Evolutionary conservation across 23 tunicate genomes (phyloP), one percentile per base, ranked within the genome.

Genomic region (Pegea sp.): DNA sequence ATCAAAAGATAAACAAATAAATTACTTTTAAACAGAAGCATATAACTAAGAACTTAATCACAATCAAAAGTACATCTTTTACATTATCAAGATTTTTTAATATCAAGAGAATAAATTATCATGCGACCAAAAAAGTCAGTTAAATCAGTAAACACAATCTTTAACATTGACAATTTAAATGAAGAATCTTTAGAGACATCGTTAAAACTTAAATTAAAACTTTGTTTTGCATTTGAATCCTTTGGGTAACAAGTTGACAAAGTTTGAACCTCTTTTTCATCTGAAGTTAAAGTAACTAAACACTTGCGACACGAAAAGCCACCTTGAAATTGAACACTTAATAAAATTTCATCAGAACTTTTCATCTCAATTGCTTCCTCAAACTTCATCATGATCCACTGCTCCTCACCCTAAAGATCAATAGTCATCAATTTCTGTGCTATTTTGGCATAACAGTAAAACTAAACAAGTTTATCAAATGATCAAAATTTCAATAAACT

Each of bases 311-410:
- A 78, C 24, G 73, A 56, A 60, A 90, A 90, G 20, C 98, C 98
- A 58, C 98, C 98, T 67, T 90, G 98, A 57, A 90, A 90, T 60
- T 90, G 98, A 27, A 88, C 29, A 18, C 22, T 38, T 0, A 90
- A 43, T 7, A 13, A 19, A 23, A 77, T 24, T 3, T 34, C 19
- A 4, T 22, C 3, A 18, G 18, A 4, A 2, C 34, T 62, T 11
- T 19, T 43, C 26, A 49, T 11, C 20, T 31, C 8, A 43, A 52
- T 27, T 19, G 69, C 60, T 49, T 71, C 64, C 5, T 49, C 69
- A 55, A 77, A 62, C 4, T 34, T 30, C 25, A 90, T 21, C 31
- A 63, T 49, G 20, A 90, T 69, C 80, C 78, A 90, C 57, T 90
- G 98, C 25, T 24, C 21, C 6, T 59, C 31, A 7, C 91, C 91